Evolutionary conservation across 2,888 invertebrate species (phyloP).

Genomic region (Rhimphoctona megacephalus): DNA sequence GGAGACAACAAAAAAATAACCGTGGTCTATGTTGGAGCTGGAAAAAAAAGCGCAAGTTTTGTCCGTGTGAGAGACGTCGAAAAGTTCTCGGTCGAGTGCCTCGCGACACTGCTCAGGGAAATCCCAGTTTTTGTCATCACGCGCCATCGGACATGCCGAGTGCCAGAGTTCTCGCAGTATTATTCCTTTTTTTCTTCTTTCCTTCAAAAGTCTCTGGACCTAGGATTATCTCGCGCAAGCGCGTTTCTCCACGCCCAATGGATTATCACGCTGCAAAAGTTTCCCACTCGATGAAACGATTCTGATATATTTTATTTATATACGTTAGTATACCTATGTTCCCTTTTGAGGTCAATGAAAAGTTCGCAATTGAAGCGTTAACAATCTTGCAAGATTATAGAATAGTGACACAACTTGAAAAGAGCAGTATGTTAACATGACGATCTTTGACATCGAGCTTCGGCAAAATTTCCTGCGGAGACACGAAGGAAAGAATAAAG

Average conservation of each 20-base stretch:
- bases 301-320: neutral
- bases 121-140: conserved; percentile 60
- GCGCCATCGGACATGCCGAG: conserved; percentile 59
- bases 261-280: conserved; percentile 60
- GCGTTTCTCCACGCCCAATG: conserved; percentile 27
- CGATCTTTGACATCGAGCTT: conserved; percentile 10
- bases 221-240: conserved; percentile 65
- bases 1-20: neutral
- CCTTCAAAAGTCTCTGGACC: conserved; percentile 10
- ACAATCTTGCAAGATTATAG: conserved; percentile 1
- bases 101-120: conserved; percentile 53
- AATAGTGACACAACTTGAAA: conserved; percentile 41
- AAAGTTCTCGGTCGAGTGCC: conserved; percentile 59
- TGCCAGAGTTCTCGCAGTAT: conserved; percentile 18
- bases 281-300: conserved; percentile 29
- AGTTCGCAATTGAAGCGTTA: conserved; percentile 51
- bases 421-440: conserved; percentile 38
- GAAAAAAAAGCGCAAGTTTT: conserved; percentile 14
- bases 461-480: neutral
- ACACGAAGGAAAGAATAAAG: conserved; percentile 10
- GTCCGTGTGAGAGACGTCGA: conserved; percentile 22
- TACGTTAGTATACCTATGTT: neutral
- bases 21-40: neutral
- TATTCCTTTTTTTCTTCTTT: conserved; percentile 31
- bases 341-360: neutral